Base-by-base conservation (phyloP, 2,888 invertebrate genomes). In the Resseliella maxima region DNA sequence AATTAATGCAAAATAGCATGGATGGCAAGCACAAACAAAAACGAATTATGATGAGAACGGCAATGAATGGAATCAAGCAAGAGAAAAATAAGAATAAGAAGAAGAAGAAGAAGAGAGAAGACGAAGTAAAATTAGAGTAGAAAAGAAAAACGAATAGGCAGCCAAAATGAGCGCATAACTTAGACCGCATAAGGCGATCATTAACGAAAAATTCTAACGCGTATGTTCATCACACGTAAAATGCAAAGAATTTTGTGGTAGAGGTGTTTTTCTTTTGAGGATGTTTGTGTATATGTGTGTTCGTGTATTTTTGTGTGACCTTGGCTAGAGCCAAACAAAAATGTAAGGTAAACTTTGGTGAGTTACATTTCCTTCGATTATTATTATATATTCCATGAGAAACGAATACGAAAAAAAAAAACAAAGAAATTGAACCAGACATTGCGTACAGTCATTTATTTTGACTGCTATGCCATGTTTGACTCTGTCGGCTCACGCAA, bases 401-500 rank as follows among this genome's bases (percentile, higher is more conserved):
- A 24, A 24, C 21, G 50, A n/a, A 24, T 41, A 12, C n/a, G 59
- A 59, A 24, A 24, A 6, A 59, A 50, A 41, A 41, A 41, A 50
- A 50, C 18, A 18, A 50, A 18, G 18, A 18, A 15, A 50, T 50
- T 59, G 3, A 12, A 31, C 72, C 72, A 72, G 72, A 72, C 72
- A 72, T 72, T 72, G 12, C 72, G 72, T 72, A 72, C 72, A 72
- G 31, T 35, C 72, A 72, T 72, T 72, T 35, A 72, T 72, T 72
- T 72, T 72, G 72, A 35, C 72, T 72, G 72, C 12, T 15, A 72
- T 72, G 72, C 31, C 72, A n/a, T n/a, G n/a, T 72, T 72, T 31
- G 31, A 72, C 72, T 27, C 72, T 2, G n/a, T 72, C 72, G 72
- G 15, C 31, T 31, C 72, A 18, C 31, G 31, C 72, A 12, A 35